Evolutionary conservation across 1,140 invertebrate species (phyloP).

Genomic region (Drosophila elegans): DNA sequence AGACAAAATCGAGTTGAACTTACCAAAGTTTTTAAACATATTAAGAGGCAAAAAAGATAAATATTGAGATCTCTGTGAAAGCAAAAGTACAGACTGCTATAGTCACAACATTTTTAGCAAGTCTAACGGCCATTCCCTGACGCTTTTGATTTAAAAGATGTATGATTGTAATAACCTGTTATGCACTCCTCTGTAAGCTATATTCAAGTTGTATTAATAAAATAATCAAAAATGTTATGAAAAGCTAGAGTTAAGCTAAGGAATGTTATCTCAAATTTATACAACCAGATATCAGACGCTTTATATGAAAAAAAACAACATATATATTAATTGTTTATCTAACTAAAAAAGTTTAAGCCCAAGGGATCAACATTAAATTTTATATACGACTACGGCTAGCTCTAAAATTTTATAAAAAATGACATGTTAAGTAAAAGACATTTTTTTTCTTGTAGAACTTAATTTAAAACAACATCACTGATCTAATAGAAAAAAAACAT

Average conservation of each 20-base stretch:
- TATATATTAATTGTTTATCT: slow-evolving; percentile 11
- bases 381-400: slow-evolving; percentile 23
- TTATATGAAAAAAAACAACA: slow-evolving; percentile 13
- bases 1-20: neutral
- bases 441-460: slow-evolving; percentile 5
- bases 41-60: slow-evolving; percentile 8
- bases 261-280: neutral
- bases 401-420: slow-evolving; percentile 22
- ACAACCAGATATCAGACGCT: slow-evolving; percentile 1
- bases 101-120: neutral
- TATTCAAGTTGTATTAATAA: slow-evolving; percentile 1
- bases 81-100: slow-evolving; percentile 17
- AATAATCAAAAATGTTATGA: slow-evolving; percentile 7
- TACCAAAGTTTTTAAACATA: slow-evolving; percentile 11
- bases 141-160: slow-evolving; percentile 35
- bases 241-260: neutral
- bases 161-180: slow-evolving; percentile 6
- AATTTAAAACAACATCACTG: neutral
- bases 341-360: slow-evolving; percentile 22
- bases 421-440: slow-evolving; percentile 24
- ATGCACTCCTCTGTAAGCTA: slow-evolving; percentile 33
- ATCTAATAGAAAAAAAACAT: too few relatives aligned
- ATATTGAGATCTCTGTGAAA: slow-evolving; percentile 38
- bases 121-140: slow-evolving; percentile 35
- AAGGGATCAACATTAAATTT: slow-evolving; percentile 46